These are phyloP conservation scores for Halcyon chelicuti DNA, from an alignment of 2,797 vertebrate genomes.

Conservation along the genomic window DNA sequence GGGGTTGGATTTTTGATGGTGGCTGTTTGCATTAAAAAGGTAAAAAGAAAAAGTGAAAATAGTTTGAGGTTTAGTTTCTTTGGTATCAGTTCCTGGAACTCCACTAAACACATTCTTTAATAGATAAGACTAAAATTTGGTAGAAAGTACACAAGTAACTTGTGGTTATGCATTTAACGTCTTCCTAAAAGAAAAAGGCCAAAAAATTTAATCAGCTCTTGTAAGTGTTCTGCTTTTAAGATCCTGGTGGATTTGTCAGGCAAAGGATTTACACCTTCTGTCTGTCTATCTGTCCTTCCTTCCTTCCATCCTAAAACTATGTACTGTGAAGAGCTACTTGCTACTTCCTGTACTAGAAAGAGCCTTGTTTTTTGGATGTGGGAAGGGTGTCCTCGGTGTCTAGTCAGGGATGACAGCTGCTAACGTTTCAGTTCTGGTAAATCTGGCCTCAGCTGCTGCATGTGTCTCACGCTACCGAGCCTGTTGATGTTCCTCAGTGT, in stretches of 20 bases:
- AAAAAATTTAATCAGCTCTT: neutral
- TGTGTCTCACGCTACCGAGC: accelerated
- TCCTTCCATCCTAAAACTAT: neutral
- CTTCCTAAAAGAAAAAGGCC: neutral
- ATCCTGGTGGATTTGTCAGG: neutral
- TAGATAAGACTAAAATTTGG: neutral
- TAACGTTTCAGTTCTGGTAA: neutral
- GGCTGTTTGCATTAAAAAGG: neutral
- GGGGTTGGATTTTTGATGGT: neutral
- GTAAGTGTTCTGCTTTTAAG: neutral
- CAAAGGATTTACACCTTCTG: neutral
- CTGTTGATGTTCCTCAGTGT: neutral
- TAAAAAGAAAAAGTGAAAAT: neutral
- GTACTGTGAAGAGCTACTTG: neutral
- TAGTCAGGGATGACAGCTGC: neutral
- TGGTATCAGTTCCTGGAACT: too few relatives aligned
- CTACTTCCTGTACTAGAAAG: neutral
- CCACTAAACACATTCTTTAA: neutral
- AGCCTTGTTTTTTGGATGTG: neutral
- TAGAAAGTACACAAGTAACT: neutral
- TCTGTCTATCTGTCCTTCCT: neutral
- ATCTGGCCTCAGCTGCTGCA: neutral
- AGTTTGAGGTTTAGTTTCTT: neutral
- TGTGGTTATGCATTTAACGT: neutral
- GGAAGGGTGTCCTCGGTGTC: neutral